Percentiles rank a stretch among this genome's conserved stretches.
Conservation (phyloP, 2,113 vertebrate genomes). For the Ptyas mucosa region DNA sequence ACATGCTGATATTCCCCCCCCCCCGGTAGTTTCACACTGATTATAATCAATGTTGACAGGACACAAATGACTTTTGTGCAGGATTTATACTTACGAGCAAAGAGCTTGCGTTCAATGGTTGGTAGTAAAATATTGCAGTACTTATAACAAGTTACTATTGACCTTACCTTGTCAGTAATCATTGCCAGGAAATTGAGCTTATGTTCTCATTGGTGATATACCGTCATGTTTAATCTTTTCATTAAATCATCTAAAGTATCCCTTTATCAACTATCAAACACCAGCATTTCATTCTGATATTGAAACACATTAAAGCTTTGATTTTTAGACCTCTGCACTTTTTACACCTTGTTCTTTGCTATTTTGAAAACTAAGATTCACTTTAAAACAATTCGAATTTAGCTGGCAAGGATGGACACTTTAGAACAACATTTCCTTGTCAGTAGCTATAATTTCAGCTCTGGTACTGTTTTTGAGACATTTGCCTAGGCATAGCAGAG, state of each 20-base stretch:
- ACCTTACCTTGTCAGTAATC: neutral
- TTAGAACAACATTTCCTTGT: neutral
- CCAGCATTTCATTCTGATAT: neutral
- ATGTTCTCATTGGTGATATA: neutral
- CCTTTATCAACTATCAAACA: neutral
- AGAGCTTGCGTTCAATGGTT: neutral
- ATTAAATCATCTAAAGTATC: neutral
- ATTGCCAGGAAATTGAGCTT: neutral
- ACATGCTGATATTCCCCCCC: neutral
- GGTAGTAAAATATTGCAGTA: neutral
- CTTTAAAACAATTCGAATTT: constrained; percentile 13
- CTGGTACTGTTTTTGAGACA: constrained; percentile 22
- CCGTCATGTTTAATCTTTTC: neutral
- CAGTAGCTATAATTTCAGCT: neutral
- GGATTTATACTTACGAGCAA: neutral
- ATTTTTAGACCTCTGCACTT: neutral
- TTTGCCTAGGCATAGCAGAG: neutral
- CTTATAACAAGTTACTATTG: neutral
- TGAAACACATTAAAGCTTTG: neutral
- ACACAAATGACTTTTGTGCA: neutral
- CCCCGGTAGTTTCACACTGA: neutral
- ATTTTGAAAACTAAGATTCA: constrained; percentile 30
- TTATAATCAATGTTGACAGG: neutral
- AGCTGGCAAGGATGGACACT: neutral
- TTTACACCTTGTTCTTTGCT: neutral